Base-by-base conservation (phyloP, 2,888 invertebrate genomes). In the Imbricaverruca yamaguchii region DNA sequence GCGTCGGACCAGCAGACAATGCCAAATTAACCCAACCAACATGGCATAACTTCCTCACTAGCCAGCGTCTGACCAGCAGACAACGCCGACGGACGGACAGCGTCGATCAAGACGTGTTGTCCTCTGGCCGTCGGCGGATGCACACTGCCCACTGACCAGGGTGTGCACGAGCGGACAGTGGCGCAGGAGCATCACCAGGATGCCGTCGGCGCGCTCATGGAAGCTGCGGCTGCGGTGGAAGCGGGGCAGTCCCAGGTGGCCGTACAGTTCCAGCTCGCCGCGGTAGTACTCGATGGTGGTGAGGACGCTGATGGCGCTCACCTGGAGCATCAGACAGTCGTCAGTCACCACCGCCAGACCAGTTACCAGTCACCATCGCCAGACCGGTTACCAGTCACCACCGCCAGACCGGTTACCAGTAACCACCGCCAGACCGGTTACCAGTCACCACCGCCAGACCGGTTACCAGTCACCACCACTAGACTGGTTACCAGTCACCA, bases 151-250 rank as follows among this genome's bases (percentile, higher is more conserved):
- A 80, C 81, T 85, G 89, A 93, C 93, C 87, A 94, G 86, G 11
- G 92, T 92, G 81, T 91, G 90, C 78, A 94, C 86, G 85, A 90
- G 89, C 53, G 89, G 90, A 86, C 93, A 93, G 84, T 91, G 90
- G 80, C 91, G 88, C 83, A 91, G 91, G 83, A 94, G 87, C 83
- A 92, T 88, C 80, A 94, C 86, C 81, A 94, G 86, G 80, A 91
- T 87, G 39, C 91, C 90, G 86, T 95, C 95, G 69, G 91, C 89
- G 85, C 94, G 89, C 82, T 91, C 92, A 81, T 90, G 87, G 87
- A 94, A 94, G 1, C 90, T 89, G 85, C 91, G 91, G 53, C 69
- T 74, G 69, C 69, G 69, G 83, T 90, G 89, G 85, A 91, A 92
- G 84, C 91, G 89, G 0, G 93, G 93, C 80, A 93, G 85, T 61